Conservation (phyloP, 2,113 vertebrate species). For the Tupaia tana region DNA sequence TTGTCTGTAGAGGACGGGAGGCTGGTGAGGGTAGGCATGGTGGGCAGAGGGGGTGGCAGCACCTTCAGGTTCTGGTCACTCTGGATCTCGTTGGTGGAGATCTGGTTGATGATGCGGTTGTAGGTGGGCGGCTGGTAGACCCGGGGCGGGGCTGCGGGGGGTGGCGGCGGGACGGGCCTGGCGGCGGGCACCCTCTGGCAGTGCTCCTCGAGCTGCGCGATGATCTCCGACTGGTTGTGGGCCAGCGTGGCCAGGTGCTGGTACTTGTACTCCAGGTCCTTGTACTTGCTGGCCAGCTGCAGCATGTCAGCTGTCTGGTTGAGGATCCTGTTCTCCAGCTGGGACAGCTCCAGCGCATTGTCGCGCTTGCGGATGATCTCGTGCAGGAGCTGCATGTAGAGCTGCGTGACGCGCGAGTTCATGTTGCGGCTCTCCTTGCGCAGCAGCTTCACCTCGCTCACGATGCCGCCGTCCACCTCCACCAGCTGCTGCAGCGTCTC, state of each 20-base stretch:
- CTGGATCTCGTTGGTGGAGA: conserved; percentile 98
- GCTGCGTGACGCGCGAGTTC: conserved; percentile 98
- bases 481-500: conserved; percentile 98
- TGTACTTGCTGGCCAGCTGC: conserved; percentile 95
- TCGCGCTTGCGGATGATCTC: conserved; percentile 99
- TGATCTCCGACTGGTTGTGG: conserved; percentile 95
- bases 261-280: conserved; percentile 98
- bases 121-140: conserved; percentile 91
- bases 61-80: conserved; percentile 96
- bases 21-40: conserved; percentile 95
- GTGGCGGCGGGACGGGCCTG: conserved; percentile 83
- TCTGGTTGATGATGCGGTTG: conserved; percentile 93
- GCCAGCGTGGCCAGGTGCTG: conserved; percentile 95
- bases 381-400: conserved; percentile 99
- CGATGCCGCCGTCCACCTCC: conserved; percentile 97
- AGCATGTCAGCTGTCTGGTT: conserved; percentile 98
- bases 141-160: conserved; percentile 87
- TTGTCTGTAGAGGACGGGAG: conserved; percentile 94
- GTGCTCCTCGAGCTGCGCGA: conserved; percentile 94
- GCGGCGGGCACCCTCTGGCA: conserved; percentile 90
- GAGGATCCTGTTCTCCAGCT: conserved; percentile 96
- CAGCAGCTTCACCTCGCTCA: conserved; percentile 97
- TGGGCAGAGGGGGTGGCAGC: conserved; percentile 91
- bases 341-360: conserved; percentile 96
- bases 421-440: conserved; percentile 99